A percentile compares a stretch with the other conserved stretches of the same genome.
Conservation (phyloP, 2,888 invertebrate genomes). For the Polia nebulosa region DNA sequence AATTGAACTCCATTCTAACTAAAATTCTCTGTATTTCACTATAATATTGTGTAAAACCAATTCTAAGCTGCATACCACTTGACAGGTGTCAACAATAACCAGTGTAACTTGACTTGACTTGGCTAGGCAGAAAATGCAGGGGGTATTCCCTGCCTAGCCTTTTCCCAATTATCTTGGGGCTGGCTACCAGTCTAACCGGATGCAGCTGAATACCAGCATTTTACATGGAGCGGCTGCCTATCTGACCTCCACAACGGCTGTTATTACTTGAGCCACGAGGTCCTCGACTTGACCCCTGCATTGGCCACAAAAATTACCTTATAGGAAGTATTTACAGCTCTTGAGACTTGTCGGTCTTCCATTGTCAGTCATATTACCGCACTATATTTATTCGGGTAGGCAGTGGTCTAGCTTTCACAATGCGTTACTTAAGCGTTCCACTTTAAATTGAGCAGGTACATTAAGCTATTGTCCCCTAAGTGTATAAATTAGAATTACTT, state of each 20-base stretch:
- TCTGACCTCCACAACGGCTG: no score
- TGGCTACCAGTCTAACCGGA: no score
- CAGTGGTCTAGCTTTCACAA: slow-evolving; percentile 65
- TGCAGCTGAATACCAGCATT: no score
- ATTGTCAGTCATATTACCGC: slow-evolving; percentile 65
- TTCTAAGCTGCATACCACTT: slow-evolving; percentile 17
- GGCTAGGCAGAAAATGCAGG: no score
- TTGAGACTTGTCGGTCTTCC: slow-evolving; percentile 41
- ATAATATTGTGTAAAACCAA: slow-evolving; percentile 47
- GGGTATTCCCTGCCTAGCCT: no score
- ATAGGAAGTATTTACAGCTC: slow-evolving; percentile 39
- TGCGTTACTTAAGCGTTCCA: slow-evolving; percentile 66
- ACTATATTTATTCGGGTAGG: slow-evolving; percentile 60
- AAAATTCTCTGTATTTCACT: slow-evolving; percentile 21
- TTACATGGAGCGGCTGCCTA: no score
- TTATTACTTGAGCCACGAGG: no score
- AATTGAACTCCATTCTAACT: slow-evolving; percentile 12
- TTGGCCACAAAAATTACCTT: background rate
- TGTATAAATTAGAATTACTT: slow-evolving; percentile 64
- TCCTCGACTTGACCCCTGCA: slow-evolving; percentile 25
- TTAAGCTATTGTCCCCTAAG: slow-evolving; percentile 60
- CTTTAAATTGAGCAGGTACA: slow-evolving; percentile 65
- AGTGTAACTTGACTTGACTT: no score
- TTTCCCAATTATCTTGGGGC: no score
- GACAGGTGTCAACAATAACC: slow-evolving; percentile 42